Evolutionary conservation across 2,797 vertebrate genomes (phyloP).

Genomic region (Sebastes nivosus): DNA sequence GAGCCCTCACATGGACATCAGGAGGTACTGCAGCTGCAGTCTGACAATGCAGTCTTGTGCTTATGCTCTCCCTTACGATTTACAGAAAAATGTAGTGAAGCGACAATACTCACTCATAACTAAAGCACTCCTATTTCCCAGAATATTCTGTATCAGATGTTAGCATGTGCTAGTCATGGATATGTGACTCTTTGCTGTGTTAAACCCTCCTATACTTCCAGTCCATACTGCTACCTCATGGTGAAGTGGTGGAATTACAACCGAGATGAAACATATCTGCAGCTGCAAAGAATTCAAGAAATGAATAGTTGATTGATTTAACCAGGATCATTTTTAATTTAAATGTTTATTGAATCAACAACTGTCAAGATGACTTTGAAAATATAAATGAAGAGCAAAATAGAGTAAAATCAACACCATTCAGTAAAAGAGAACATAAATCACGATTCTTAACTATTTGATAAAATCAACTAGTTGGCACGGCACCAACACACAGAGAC

Average conservation of each 20-base stretch:
- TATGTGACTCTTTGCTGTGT: not conserved
- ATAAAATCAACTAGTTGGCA: conserved; percentile 50
- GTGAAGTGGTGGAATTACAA: conserved; percentile 48
- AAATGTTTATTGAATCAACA: conserved; percentile 67
- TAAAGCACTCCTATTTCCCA: not conserved
- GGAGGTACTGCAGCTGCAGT: conserved; percentile 37
- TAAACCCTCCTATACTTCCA: not conserved
- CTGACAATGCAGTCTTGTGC: not conserved
- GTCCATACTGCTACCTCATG: conserved; percentile 54
- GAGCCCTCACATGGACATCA: conserved; percentile 44
- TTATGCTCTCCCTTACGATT: not conserved
- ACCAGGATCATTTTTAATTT: not conserved
- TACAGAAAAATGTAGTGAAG: not conserved
- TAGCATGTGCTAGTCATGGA: not conserved
- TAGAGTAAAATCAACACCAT: not conserved
- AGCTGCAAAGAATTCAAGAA: not conserved
- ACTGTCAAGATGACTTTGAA: not conserved
- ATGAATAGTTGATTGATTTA: not conserved
- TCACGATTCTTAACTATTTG: not conserved
- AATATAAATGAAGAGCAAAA: conserved; percentile 24
- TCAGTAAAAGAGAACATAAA: conserved; percentile 2
- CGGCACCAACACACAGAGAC: conserved; percentile 41
- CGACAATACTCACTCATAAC: not conserved
- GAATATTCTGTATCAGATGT: not conserved
- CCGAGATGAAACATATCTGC: not conserved